A percentile compares a stretch with the other conserved stretches of the same genome.
These are phyloP conservation scores for Drosophila mayri DNA, from an alignment of 1,140 invertebrate species.

Conservation along the genomic window DNA sequence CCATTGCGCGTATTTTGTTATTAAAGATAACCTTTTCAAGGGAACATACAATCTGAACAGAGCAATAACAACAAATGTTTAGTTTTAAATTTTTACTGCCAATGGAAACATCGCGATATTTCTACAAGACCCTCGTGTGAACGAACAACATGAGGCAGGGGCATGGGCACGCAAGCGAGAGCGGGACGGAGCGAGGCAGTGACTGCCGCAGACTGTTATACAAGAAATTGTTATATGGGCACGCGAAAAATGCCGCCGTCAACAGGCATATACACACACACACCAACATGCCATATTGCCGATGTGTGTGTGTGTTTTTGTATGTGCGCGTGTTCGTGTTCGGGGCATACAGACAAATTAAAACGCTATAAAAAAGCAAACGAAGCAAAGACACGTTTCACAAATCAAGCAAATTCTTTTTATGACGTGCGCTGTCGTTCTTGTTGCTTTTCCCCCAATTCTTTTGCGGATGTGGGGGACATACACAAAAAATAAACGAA, in stretches of 20 bases:
- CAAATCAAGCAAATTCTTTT: conserved; percentile 82
- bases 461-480: conserved; percentile 40
- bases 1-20: not conserved
- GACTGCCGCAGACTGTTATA: conserved; percentile 69
- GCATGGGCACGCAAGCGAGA: conserved; percentile 23
- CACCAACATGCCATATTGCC: conserved; percentile 7
- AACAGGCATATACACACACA: conserved; percentile 49
- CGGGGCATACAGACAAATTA: conserved; percentile 79
- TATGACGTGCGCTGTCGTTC: conserved; percentile 73
- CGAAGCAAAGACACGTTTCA: conserved; percentile 82
- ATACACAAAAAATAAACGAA: conserved; percentile 21
- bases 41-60: not conserved
- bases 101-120: conserved; percentile 22
- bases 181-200: conserved; percentile 37
- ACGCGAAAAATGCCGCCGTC: conserved; percentile 63
- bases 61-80: not conserved
- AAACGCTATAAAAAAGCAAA: conserved; percentile 83
- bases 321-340: conserved; percentile 62
- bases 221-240: conserved; percentile 61
- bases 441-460: conserved; percentile 45
- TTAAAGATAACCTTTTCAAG: not conserved
- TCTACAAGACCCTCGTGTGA: conserved; percentile 28
- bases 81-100: not conserved
- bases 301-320: conserved; percentile 27
- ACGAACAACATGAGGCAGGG: conserved; percentile 17